Percentiles rank a stretch among this genome's conserved stretches.
phyloP scores from a whole-genome alignment of 2,888 invertebrate species.

The Bugulina stolonifera region DNA sequence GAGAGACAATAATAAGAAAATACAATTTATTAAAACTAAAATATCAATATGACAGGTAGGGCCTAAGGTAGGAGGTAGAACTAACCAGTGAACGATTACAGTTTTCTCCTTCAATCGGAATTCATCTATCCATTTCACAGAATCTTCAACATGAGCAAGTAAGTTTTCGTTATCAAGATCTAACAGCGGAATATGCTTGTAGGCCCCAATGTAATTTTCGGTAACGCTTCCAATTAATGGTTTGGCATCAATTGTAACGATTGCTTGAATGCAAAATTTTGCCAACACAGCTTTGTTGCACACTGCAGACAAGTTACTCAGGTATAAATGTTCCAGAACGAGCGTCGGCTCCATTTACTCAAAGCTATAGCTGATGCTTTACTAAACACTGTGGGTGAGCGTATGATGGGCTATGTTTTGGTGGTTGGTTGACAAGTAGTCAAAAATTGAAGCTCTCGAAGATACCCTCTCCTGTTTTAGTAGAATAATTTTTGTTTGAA shows the following conservation, averaged over 20 bases:
- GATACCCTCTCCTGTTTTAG: no score
- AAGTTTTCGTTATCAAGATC: slow-evolving; percentile 14
- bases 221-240: neutral
- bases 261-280: neutral
- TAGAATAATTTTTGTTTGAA: no score
- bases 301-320: neutral
- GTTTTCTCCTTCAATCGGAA: neutral
- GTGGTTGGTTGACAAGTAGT: no score
- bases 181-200: slow-evolving; percentile 6
- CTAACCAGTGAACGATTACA: slow-evolving; percentile 16
- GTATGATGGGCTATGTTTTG: no score
- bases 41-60: no score
- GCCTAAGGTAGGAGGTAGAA: neutral
- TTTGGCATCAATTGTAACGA: neutral
- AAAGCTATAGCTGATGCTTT: no score
- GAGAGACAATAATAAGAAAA: no score
- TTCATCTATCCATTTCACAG: neutral
- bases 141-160: neutral
- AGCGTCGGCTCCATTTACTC: neutral
- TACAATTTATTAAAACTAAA: no score
- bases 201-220: neutral
- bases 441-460: no score
- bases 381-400: no score
- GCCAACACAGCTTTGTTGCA: neutral
- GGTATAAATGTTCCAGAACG: slow-evolving; percentile 4